Percentiles rank a stretch among this genome's conserved stretches.
Evolutionary conservation across 64 coral and sea anemone species (phyloP).

Genomic region (Catalaphyllia jardinei): DNA sequence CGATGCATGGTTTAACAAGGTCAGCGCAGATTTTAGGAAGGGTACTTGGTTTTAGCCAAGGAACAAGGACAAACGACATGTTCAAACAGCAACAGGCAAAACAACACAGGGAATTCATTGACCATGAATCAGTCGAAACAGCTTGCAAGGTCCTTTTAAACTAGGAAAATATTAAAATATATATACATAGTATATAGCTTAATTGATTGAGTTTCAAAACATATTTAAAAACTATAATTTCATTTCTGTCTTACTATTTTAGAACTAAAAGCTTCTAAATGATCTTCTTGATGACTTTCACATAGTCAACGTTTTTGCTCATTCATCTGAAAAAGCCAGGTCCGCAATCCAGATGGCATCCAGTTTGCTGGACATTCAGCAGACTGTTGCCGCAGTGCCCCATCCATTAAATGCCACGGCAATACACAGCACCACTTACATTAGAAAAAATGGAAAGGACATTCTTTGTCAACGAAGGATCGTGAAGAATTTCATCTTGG

Average conservation of each 20-base stretch:
- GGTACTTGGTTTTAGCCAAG: not conserved
- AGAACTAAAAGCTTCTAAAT: not conserved
- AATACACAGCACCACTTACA: not conserved
- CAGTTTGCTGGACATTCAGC: not conserved
- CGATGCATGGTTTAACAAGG: not conserved
- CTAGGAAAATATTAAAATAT: too few relatives aligned
- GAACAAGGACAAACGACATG: not conserved
- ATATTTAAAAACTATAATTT: not conserved
- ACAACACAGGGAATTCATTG: not conserved
- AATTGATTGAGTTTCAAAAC: too few relatives aligned
- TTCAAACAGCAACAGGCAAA: not conserved
- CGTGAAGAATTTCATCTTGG: not conserved
- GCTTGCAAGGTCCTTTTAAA: not conserved
- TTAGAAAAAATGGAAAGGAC: not conserved
- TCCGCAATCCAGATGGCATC: not conserved
- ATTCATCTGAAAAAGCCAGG: not conserved
- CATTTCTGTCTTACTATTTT: not conserved
- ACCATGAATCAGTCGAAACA: not conserved
- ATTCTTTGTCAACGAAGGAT: not conserved
- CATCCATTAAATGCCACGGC: not conserved
- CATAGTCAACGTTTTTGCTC: not conserved
- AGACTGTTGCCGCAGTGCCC: not conserved
- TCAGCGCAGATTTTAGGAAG: not conserved
- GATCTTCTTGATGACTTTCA: not conserved
- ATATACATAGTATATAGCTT: too few relatives aligned